These are phyloP conservation scores for Cheilosia scutellata DNA, from an alignment of 2,888 invertebrate species.

Conservation along the genomic window DNA sequence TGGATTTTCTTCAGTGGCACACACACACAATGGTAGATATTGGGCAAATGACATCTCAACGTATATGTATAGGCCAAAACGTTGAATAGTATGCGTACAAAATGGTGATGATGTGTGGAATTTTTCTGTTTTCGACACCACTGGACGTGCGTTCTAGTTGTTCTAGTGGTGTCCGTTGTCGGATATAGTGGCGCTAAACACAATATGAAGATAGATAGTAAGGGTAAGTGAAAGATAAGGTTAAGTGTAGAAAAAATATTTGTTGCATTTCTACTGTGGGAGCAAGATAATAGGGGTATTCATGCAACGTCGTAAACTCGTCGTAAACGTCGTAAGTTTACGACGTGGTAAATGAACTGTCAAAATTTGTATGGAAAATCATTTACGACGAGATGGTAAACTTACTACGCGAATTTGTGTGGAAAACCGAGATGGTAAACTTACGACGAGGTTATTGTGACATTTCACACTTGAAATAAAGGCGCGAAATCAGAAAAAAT, in stretches of 20 bases:
- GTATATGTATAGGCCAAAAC: constrained; percentile 28
- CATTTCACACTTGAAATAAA: too few species aligned
- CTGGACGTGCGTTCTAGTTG: constrained; percentile 29
- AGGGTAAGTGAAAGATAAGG: constrained; percentile 7
- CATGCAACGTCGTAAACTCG: too few species aligned
- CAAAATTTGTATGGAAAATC: too few species aligned
- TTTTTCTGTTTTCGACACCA: constrained; percentile 55
- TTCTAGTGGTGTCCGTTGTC: constrained; percentile 16
- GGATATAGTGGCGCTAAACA: constrained; percentile 11
- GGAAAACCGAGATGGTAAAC: too few species aligned
- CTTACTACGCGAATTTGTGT: too few species aligned
- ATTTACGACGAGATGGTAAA: too few species aligned
- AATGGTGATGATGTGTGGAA: constrained; percentile 70
- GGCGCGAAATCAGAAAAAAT: too few species aligned
- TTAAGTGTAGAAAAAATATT: not conserved
- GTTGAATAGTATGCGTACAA: constrained; percentile 30
- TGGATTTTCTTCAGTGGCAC: constrained; percentile 73
- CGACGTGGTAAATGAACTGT: too few species aligned
- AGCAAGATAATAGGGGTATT: too few species aligned
- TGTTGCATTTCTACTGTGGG: too few species aligned
- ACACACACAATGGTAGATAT: constrained; percentile 22
- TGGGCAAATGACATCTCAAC: constrained; percentile 69
- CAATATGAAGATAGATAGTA: not conserved
- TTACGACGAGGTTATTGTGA: too few species aligned
- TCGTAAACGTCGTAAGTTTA: too few species aligned